Base-by-base conservation (phyloP, 2,888 invertebrate genomes). In the Biston betularia region DNA sequence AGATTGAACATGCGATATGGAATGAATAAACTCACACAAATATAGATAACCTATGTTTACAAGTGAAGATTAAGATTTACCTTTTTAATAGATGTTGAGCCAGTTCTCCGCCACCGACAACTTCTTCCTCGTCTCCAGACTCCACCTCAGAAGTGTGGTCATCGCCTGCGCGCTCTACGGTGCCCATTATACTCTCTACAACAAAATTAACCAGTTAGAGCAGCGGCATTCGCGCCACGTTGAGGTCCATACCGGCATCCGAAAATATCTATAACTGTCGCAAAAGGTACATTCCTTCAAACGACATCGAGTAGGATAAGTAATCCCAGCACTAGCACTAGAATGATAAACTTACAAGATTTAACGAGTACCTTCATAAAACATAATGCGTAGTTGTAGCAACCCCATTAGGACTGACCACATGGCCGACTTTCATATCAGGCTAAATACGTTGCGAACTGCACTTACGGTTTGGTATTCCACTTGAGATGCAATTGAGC, bases 81-180 rank as follows among this genome's bases (percentile, higher is more conserved):
- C 92, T 89, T 82, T 92, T 90, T 85, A 91, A 81, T 73, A 92
- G 84, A 77, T 91, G 89, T 78, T 89, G 86, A 64, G 93, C 86
- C 76, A 90, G 79, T 82, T 92, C 92, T 49, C 94, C 95, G 59
- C 94, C 95, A 55, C 94, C 92, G 24, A 93, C 90, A 52, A 94
- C 94, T 79, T 95, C 95, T 75, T 95, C 95, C 63, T 96, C 96
- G 70, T 96, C 96, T 45, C 95, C 95, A 50, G 96, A 95, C 83
- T 96, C 96, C 79, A 95, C 89, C 71, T 95, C 95, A 67, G 95
- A 95, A 69, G 95, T 95, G 73, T 86, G 86, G 81, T 95, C 95
- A 84, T 96, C 95, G 70, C 95, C 95, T 79, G 95, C 94, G 76
- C 95, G 95, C 83, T 96, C 96, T 77, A 96, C 95, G 77, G 95